These are phyloP conservation scores for Phyllostomus discolor DNA, from an alignment of 2,113 vertebrate species.

Conservation along the genomic window DNA sequence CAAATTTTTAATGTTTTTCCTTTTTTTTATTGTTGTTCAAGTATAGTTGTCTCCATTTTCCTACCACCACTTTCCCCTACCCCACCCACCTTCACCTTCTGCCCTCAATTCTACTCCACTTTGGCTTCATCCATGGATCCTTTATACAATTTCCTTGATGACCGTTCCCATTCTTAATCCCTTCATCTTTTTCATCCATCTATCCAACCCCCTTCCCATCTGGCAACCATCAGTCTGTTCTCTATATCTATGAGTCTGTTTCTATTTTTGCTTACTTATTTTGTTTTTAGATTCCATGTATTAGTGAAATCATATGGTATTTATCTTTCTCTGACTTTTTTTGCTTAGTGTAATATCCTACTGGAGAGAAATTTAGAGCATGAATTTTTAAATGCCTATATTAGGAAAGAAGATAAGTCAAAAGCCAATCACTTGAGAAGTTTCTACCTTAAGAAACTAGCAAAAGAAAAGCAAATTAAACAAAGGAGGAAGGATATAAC, in stretches of 20 bases:
- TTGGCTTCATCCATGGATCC: no score
- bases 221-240: not conserved
- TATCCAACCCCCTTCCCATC: not conserved
- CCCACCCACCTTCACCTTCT: no score
- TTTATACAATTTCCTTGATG: no score
- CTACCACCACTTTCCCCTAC: no score
- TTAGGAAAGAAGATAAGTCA: not conserved
- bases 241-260: not conserved
- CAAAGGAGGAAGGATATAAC: not conserved
- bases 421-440: not conserved
- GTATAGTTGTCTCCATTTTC: no score
- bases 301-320: not conserved
- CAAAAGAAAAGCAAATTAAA: not conserved
- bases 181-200: not conserved
- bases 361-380: not conserved
- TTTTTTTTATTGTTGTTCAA: no score
- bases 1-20: no score
- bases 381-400: not conserved
- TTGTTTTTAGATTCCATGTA: not conserved
- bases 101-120: no score
- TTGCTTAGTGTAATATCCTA: not conserved
- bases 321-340: not conserved
- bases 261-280: not conserved
- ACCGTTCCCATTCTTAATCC: not conserved
- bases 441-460: not conserved